Conservation (phyloP, 2,113 vertebrate species). For the Tautogolabrus adspersus region DNA sequence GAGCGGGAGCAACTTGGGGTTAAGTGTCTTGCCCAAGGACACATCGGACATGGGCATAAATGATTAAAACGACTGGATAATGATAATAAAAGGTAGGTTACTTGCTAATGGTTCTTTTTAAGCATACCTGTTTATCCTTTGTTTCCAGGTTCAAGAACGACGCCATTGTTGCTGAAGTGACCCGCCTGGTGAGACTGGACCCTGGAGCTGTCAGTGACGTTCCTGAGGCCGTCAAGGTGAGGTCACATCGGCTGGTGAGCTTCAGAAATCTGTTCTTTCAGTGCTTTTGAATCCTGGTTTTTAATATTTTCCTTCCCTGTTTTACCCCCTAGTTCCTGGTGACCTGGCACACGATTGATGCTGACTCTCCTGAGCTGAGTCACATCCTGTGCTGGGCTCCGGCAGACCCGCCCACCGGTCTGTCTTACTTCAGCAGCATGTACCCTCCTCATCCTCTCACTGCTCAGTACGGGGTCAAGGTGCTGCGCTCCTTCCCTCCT, state of each 20-base stretch:
- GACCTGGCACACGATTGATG: slow-evolving; percentile 98
- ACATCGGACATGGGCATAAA: no score
- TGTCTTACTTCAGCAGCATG: slow-evolving; percentile 99
- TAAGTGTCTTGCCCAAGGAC: no score
- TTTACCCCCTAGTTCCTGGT: slow-evolving; percentile 89
- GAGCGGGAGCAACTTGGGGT: no score
- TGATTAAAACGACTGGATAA: no score
- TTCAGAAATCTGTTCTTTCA: not conserved
- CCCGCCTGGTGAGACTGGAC: slow-evolving; percentile 94
- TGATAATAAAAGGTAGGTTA: no score
- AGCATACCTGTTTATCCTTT: no score
- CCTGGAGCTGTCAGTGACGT: slow-evolving; percentile 95
- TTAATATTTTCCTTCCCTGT: not conserved
- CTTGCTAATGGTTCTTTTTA: no score
- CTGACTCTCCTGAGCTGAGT: slow-evolving; percentile 96
- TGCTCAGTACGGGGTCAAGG: slow-evolving; percentile 97
- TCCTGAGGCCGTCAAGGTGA: slow-evolving; percentile 96
- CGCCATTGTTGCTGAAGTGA: slow-evolving; percentile 95
- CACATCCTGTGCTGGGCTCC: slow-evolving; percentile 97
- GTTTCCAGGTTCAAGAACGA: slow-evolving; percentile 95
- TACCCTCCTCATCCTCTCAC: slow-evolving; percentile 98
- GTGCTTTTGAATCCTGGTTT: not conserved
- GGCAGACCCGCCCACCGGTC: slow-evolving; percentile 94
- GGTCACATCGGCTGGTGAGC: not conserved
- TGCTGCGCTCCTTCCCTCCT: slow-evolving; percentile 97